A percentile compares a stretch with the other conserved stretches of the same genome.
phyloP scores from a whole-genome alignment of 2,888 invertebrate species.

The Rhamnusium bicolor region DNA sequence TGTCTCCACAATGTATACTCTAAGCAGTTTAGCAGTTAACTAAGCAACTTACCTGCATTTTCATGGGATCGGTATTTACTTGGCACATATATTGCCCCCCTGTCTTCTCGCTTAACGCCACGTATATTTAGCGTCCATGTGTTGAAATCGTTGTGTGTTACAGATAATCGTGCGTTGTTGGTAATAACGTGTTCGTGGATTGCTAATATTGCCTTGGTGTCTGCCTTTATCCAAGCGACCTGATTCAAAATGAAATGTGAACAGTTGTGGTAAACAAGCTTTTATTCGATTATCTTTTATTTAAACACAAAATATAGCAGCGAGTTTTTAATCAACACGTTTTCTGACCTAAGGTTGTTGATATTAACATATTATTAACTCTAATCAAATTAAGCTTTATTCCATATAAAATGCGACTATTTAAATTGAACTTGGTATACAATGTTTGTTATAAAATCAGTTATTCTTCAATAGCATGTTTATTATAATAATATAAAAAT shows the following conservation, averaged over 20 bases:
- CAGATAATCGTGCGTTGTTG: constrained; percentile 90
- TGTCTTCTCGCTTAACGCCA: constrained; percentile 87
- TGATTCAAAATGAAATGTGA: constrained; percentile 70
- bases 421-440: not conserved
- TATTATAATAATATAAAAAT: too few relatives aligned
- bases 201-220: constrained; percentile 93
- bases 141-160: constrained; percentile 93
- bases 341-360: constrained; percentile 8
- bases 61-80: constrained; percentile 95
- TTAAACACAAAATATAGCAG: constrained; percentile 43
- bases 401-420: not conserved
- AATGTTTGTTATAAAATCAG: not conserved
- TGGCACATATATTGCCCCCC: constrained; percentile 96
- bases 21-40: constrained; percentile 39
- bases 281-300: constrained; percentile 56
- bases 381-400: not conserved
- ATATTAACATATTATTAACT: constrained; percentile 13
- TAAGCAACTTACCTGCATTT: constrained; percentile 84
- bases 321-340: constrained; percentile 24
- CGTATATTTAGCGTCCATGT: constrained; percentile 94
- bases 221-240: constrained; percentile 97
- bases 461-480: not conserved
- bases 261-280: constrained; percentile 57
- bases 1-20: constrained; percentile 37
- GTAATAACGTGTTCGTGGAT: constrained; percentile 96